Evolutionary conservation across 2,113 vertebrate genomes (phyloP), one percentile per base, ranked within the genome.

Genomic region (Athene cunicularia): DNA sequence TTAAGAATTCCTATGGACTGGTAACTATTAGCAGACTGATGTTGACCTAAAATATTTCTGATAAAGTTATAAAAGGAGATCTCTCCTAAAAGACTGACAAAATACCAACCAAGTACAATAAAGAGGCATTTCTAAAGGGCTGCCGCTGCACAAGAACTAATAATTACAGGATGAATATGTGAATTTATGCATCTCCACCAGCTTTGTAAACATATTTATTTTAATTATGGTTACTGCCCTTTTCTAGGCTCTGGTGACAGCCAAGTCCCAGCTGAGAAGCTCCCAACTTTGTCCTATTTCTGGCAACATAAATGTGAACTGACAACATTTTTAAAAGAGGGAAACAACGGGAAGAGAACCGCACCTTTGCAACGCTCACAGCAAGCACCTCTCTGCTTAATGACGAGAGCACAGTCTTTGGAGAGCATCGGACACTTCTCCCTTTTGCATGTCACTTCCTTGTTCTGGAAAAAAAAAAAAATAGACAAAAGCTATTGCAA

Each of bases 291-390:
- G 22, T 14, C 55, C 28, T 33, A 3, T 58, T 50, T 76, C 75
- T 71, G 55, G 23, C 66, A 75, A 64, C 23, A 5, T 30, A 76
- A n/a, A 47, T 11, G 26, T 41, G 41, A 53, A 73, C 30, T 21
- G 15, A 15, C 39, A 87, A 72, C 11, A 5, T 63, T 56, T 41
- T 37, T 14, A 52, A 70, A 79, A 70, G 60, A 37, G 14, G 33
- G 22, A 91, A 77, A 80, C 3, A 19, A 76, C 8, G 62, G 62
- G 47, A 89, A 70, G 35, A 17, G 24, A 76, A 59, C 37, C 27
- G 62, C 95, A 99, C 99, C 99, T 99, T 99, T 99, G 96, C 99
- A 99, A 77, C 97, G 98, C 93, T 99, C 99, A 67, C 99, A 99
- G 98, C 99, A 99, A 96, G 99, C 99, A 90, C 99, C 99, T 13